A percentile compares a stretch with the other conserved stretches of the same genome.
These are phyloP conservation scores for Parnassius smintheus DNA, from an alignment of 2,888 invertebrate genomes.

Conservation along the genomic window DNA sequence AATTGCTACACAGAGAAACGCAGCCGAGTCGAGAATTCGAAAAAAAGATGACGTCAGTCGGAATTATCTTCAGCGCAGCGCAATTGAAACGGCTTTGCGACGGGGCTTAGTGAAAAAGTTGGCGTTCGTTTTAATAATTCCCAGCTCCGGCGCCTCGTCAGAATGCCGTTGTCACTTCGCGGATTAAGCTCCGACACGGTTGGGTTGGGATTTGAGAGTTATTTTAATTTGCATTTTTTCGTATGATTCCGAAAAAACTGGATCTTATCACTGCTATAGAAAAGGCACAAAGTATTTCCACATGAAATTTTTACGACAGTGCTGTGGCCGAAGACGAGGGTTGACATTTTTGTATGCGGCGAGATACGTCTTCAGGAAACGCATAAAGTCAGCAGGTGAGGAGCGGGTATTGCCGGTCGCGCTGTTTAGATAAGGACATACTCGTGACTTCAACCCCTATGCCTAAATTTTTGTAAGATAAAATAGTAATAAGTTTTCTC, in stretches of 20 bases:
- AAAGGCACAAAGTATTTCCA: slow-evolving; percentile 50
- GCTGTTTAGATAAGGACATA: slow-evolving; percentile 76
- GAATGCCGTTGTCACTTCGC: slow-evolving; percentile 81
- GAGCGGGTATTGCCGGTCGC: slow-evolving; percentile 71
- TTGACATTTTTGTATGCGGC: slow-evolving; percentile 69
- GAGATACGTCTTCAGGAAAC: slow-evolving; percentile 63
- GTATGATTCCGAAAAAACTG: slow-evolving; percentile 58
- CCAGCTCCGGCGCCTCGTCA: slow-evolving; percentile 81
- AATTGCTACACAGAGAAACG: slow-evolving; percentile 79
- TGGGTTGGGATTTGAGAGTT: slow-evolving; percentile 79
- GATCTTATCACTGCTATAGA: slow-evolving; percentile 43
- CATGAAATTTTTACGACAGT: slow-evolving; percentile 59
- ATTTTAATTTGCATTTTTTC: slow-evolving; percentile 78
- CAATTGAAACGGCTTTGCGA: slow-evolving; percentile 82
- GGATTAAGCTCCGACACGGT: slow-evolving; percentile 80
- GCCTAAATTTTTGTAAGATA: slow-evolving; percentile 1
- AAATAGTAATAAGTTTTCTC: not conserved
- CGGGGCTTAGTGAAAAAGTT: slow-evolving; percentile 81
- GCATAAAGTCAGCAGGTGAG: slow-evolving; percentile 74
- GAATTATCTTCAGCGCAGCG: slow-evolving; percentile 81
- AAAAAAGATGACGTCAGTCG: slow-evolving; percentile 81
- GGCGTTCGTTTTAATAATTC: slow-evolving; percentile 82
- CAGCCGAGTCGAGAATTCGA: slow-evolving; percentile 76
- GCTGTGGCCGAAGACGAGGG: slow-evolving; percentile 48
- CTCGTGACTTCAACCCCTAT: slow-evolving; percentile 56